Conservation (phyloP, 1,140 invertebrate species). For the Neodiprion fabricii region DNA sequence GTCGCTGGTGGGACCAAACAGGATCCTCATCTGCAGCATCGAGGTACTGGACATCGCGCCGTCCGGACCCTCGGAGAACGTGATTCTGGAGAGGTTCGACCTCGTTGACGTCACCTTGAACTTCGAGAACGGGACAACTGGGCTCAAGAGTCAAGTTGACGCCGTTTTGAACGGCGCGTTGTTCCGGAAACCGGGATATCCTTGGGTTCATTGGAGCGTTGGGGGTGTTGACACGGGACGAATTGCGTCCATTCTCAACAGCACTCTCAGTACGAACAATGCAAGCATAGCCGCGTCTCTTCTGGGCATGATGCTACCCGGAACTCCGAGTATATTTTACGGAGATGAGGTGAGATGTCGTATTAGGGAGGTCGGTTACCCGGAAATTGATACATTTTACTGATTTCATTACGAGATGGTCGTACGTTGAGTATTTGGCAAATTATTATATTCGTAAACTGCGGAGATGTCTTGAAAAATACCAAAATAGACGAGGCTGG, state of each 20-base stretch:
- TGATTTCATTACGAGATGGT: too few species aligned
- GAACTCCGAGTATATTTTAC: conserved; percentile 81
- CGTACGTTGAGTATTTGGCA: too few species aligned
- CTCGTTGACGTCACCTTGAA: conserved; percentile 74
- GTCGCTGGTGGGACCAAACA: conserved; percentile 64
- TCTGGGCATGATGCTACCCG: conserved; percentile 77
- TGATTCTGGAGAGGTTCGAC: conserved; percentile 71
- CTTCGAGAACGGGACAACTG: conserved; percentile 64
- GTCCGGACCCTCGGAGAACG: conserved; percentile 48
- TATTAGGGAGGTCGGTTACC: conserved; percentile 49
- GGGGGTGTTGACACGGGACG: conserved; percentile 68
- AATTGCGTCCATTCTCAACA: conserved; percentile 59
- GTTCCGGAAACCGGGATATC: conserved; percentile 67
- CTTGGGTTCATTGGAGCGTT: conserved; percentile 82
- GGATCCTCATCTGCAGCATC: conserved; percentile 73
- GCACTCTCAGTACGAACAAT: conserved; percentile 62
- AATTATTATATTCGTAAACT: too few species aligned
- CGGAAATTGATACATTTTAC: conserved; percentile 41
- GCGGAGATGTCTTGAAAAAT: too few species aligned
- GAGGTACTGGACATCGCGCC: conserved; percentile 61
- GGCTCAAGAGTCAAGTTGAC: conserved; percentile 66
- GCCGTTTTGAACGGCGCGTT: conserved; percentile 64
- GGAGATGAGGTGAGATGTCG: conserved; percentile 77
- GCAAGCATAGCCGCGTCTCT: conserved; percentile 69
- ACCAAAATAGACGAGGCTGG: too few species aligned